phyloP scores from a whole-genome alignment of 2,113 vertebrate genomes.

The Quiscalus mexicanus region DNA sequence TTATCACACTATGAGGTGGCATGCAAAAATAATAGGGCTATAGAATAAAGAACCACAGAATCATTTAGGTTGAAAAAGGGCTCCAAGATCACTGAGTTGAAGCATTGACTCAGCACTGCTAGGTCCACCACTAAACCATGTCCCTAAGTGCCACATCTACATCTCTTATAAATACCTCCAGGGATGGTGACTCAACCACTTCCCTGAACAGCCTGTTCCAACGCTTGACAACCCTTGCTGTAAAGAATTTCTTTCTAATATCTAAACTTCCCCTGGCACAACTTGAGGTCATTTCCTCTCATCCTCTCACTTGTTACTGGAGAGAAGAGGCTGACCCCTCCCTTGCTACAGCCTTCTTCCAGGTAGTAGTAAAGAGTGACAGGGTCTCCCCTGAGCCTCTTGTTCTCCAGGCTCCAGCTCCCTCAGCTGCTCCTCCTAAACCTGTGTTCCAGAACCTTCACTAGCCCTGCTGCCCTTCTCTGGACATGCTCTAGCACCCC shows the following conservation, averaged over 20 bases:
- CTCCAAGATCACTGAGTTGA: neutral
- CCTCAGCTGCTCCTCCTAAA: neutral
- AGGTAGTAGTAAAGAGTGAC: neutral
- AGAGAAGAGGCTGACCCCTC: neutral
- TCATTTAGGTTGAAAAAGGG: neutral
- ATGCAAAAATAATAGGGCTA: neutral
- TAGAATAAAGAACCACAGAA: neutral
- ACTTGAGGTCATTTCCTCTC: neutral
- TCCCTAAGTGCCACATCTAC: neutral
- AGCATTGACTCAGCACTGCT: neutral
- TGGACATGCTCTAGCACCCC: rapidly evolving
- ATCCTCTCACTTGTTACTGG: neutral
- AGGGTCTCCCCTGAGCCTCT: neutral
- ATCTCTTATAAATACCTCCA: neutral
- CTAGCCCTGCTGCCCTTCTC: neutral
- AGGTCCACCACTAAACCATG: neutral
- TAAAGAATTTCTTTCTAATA: neutral
- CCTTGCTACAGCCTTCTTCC: neutral
- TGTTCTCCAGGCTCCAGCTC: neutral
- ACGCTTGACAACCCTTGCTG: rapidly evolving
- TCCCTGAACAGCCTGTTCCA: neutral
- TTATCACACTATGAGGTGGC: neutral
- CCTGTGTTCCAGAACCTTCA: neutral
- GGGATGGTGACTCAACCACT: neutral
- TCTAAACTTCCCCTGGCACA: neutral